A percentile compares a stretch with the other conserved stretches of the same genome.
These are phyloP conservation scores for Silurus meridionalis DNA, from an alignment of 2,113 vertebrate genomes.

Conservation along the genomic window DNA sequence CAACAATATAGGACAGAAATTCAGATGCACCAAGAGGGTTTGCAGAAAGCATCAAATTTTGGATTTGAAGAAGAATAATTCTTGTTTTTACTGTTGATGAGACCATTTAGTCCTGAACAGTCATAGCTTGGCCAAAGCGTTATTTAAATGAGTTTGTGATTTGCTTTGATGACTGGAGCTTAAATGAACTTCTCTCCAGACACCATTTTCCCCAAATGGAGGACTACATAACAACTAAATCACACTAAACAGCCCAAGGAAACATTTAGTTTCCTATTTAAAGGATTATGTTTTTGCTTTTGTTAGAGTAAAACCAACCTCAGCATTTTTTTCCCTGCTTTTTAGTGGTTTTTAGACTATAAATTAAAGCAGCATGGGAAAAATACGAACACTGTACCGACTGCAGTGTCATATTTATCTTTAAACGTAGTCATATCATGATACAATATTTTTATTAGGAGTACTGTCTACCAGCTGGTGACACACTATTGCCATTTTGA, in stretches of 20 bases:
- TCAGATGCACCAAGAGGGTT: background rate
- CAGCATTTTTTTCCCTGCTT: background rate
- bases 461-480: background rate
- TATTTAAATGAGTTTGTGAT: background rate
- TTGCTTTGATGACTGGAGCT: conserved; percentile 2
- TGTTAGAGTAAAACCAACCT: background rate
- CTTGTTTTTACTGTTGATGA: background rate
- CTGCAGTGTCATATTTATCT: background rate
- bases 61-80: background rate
- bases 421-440: background rate
- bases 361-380: background rate
- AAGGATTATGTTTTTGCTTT: background rate
- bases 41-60: background rate
- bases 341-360: background rate
- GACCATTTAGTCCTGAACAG: background rate
- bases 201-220: background rate
- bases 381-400: background rate
- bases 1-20: background rate
- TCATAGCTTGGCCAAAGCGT: background rate
- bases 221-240: background rate
- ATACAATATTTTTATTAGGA: background rate
- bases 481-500: background rate
- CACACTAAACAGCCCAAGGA: background rate
- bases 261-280: background rate
- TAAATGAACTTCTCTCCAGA: background rate